Percentiles rank a stretch among this genome's conserved stretches.
phyloP scores from a whole-genome alignment of 2,113 vertebrate species.

The Embiotoca jacksoni region DNA sequence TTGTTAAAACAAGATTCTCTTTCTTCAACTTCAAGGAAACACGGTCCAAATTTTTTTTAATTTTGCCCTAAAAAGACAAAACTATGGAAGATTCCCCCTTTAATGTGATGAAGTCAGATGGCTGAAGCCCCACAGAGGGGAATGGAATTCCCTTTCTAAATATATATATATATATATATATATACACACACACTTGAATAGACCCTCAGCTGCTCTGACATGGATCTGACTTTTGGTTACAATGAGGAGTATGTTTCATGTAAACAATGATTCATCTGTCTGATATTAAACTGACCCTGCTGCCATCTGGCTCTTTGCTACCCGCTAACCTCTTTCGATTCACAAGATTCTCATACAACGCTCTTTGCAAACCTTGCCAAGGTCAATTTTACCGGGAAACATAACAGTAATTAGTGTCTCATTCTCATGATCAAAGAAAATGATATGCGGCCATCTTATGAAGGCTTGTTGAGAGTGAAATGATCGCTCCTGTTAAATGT shows the following conservation, averaged over 20 bases:
- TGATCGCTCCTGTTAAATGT: constrained; percentile 1
- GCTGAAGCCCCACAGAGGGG: too few species aligned
- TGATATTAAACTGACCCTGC: constrained; percentile 24
- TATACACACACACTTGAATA: too few species aligned
- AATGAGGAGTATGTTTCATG: background rate
- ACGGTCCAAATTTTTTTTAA: too few species aligned
- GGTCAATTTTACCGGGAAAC: background rate
- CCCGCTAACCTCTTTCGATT: constrained; percentile 2
- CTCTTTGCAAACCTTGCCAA: constrained; percentile 23
- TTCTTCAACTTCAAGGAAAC: too few species aligned
- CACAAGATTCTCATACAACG: background rate
- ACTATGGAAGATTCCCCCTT: too few species aligned
- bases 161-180: background rate
- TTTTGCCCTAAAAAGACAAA: too few species aligned
- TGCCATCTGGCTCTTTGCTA: constrained; percentile 1
- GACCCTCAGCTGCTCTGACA: background rate
- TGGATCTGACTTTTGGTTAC: constrained; percentile 8
- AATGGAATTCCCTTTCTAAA: background rate
- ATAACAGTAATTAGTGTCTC: constrained; percentile 8
- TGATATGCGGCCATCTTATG: constrained; percentile 16
- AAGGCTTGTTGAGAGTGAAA: constrained; percentile 40
- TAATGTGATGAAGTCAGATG: too few species aligned
- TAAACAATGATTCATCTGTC: constrained; percentile 3
- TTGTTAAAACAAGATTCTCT: too few species aligned
- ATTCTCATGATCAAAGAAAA: constrained; percentile 2